Evolutionary conservation across 1,140 invertebrate species (phyloP).

Genomic region (Patella vulgata): DNA sequence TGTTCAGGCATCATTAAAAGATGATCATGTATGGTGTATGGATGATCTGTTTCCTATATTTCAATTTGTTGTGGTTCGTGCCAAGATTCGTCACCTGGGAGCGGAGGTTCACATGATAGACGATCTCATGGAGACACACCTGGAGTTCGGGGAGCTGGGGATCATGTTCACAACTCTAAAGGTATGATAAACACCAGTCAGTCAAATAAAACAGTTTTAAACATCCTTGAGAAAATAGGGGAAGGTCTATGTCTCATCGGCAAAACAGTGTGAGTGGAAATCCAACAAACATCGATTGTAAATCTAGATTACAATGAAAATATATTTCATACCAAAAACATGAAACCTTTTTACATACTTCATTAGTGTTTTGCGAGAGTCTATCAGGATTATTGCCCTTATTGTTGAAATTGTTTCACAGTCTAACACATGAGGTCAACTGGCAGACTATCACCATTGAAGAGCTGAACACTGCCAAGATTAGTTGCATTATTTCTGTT

Average conservation of each 20-base stretch:
- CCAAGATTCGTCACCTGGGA: conserved; percentile 82
- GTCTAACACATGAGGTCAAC: too few relatives aligned
- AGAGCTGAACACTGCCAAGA: too few relatives aligned
- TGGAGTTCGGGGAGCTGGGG: conserved; percentile 81
- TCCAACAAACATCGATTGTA: background rate
- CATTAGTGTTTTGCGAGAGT: background rate
- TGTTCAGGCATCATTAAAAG: conserved; percentile 68
- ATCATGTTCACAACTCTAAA: conserved; percentile 87
- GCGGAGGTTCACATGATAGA: conserved; percentile 87
- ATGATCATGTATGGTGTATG: conserved; percentile 81
- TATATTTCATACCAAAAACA: background rate
- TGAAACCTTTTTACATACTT: background rate
- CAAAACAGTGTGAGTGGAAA: background rate
- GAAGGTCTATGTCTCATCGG: background rate
- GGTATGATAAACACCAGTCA: conserved; percentile 63
- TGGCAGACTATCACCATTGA: too few relatives aligned
- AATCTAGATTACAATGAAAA: background rate
- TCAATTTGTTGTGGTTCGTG: conserved; percentile 83
- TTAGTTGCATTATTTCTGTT: too few relatives aligned
- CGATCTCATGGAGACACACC: conserved; percentile 81
- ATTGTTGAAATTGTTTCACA: too few relatives aligned
- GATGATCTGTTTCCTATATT: conserved; percentile 88
- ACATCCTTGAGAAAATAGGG: background rate
- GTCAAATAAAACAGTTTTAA: background rate
- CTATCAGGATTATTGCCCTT: too few relatives aligned